Evolutionary conservation across 2,797 vertebrate species (phyloP).

Genomic region (Poecile montanus): DNA sequence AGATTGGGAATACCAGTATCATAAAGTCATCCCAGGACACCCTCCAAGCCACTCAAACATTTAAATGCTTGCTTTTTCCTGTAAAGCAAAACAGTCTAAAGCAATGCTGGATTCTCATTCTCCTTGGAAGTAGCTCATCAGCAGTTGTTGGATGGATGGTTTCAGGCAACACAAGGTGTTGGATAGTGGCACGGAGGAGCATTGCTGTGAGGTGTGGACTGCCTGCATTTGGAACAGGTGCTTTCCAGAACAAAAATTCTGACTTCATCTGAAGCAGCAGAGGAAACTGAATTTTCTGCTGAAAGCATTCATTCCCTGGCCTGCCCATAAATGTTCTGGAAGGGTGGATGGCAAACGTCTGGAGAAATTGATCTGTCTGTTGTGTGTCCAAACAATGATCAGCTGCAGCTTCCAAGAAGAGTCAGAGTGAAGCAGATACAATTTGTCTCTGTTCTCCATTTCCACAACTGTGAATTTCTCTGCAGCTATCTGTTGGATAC

Average conservation of each 20-base stretch:
- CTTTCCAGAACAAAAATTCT: background rate
- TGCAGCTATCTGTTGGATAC: background rate
- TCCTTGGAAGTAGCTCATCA: background rate
- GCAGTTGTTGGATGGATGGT: background rate
- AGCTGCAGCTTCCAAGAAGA: background rate
- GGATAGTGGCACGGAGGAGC: background rate
- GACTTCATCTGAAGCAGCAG: background rate
- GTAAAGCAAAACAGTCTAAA: background rate
- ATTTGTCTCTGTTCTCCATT: background rate
- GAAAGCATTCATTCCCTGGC: background rate
- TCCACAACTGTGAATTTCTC: background rate
- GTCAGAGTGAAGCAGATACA: background rate
- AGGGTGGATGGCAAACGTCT: slow-evolving; percentile 15
- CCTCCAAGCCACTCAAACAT: background rate
- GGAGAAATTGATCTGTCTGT: background rate
- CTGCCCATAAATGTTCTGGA: background rate
- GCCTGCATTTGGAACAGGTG: background rate
- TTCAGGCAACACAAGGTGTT: background rate
- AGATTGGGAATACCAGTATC: too few relatives aligned
- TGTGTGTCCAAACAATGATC: background rate
- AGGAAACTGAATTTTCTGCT: background rate
- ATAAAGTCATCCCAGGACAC: too few relatives aligned
- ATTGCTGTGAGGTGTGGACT: background rate
- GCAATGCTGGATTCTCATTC: background rate
- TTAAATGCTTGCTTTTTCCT: background rate